These are phyloP conservation scores for Hyperoodon ampullatus DNA, from an alignment of 2,113 vertebrate species.

Conservation along the genomic window DNA sequence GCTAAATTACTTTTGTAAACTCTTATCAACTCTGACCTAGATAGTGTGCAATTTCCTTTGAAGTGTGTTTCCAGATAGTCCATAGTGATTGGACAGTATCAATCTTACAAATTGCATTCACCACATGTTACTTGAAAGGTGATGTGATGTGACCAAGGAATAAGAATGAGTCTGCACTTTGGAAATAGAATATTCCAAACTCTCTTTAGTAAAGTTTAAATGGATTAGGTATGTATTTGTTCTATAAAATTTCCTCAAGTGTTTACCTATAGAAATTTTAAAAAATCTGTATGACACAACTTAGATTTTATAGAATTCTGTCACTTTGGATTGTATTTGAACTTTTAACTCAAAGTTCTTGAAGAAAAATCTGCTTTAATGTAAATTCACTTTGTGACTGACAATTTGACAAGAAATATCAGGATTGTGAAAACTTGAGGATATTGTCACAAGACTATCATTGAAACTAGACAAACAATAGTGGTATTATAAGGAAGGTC, in stretches of 20 bases:
- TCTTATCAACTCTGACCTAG: conserved; percentile 53
- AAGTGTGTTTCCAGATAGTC: conserved; percentile 46
- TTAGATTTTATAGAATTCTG: conserved; percentile 54
- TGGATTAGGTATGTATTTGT: not conserved
- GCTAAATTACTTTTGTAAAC: conserved; percentile 64
- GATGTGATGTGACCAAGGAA: not conserved
- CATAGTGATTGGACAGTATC: conserved; percentile 36
- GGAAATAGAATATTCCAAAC: conserved; percentile 55
- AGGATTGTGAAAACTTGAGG: conserved; percentile 68
- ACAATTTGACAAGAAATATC: conserved; percentile 77
- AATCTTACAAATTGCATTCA: conserved; percentile 57
- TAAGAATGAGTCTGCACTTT: not conserved
- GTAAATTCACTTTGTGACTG: conserved; percentile 69
- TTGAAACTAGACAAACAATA: conserved; percentile 80
- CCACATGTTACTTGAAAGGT: not conserved
- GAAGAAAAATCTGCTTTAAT: conserved; percentile 72
- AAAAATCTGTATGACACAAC: conserved; percentile 53
- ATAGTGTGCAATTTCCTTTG: conserved; percentile 66
- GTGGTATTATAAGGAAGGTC: conserved; percentile 83
- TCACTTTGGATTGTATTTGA: conserved; percentile 63
- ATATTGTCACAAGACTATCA: conserved; percentile 70
- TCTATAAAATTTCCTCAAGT: conserved; percentile 49
- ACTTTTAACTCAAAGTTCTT: conserved; percentile 62
- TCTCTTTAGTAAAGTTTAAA: conserved; percentile 30
- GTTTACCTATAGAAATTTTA: conserved; percentile 74